Base-by-base conservation (phyloP, 2,113 vertebrate genomes). In the Camelus dromedarius region DNA sequence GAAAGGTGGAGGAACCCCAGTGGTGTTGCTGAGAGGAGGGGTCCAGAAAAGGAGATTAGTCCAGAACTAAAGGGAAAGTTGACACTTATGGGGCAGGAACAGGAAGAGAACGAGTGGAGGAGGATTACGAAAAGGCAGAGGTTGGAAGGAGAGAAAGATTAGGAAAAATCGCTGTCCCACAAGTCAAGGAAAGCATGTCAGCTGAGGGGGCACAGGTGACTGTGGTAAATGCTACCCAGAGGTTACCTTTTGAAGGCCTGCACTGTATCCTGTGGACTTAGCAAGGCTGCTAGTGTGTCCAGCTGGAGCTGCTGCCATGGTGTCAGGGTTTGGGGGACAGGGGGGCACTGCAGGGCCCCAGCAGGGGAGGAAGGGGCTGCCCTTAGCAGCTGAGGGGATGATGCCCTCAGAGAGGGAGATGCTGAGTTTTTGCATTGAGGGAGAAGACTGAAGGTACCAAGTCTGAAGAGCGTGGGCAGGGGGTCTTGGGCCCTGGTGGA, bases 331-430 rank as follows among this genome's bases (percentile, higher is more conserved):
- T 42, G 38, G 38, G 38, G 38, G 38, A 5, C 2, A 8, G 26
- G 7, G 30, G 60, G 14, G 4, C 0, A 5, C 12, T 8, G 3
- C 1, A 16, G 5, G 4, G 19, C 48, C 54, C 52, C 52, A 5
- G 52, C 13, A 8, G 42, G 28, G 62, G 15, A 19, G 32, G 66
- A 13, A 54, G 48, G 62, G 26, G 52, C 22, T 35, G 13, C 56
- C 89, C 2, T 52, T 26, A 38, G 26, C 64, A 64, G 58, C 56
- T 38, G 35, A 38, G n/a, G 32, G 22, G 46, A 32, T 32, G 28
- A 19, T 5, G 28, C 66, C 52, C 10, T 48, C 56, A 28, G 67
- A 52, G n/a, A 5, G 16, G 0, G 15, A 46, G 42, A 18, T 28
- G 20, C 50, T 15, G 13, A 46, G 22, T 54, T 58, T 76, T 64